A percentile compares a stretch with the other conserved stretches of the same genome.
These are phyloP conservation scores for Helicorthomorpha holstii DNA, from an alignment of 1,140 invertebrate genomes.

Conservation along the genomic window DNA sequence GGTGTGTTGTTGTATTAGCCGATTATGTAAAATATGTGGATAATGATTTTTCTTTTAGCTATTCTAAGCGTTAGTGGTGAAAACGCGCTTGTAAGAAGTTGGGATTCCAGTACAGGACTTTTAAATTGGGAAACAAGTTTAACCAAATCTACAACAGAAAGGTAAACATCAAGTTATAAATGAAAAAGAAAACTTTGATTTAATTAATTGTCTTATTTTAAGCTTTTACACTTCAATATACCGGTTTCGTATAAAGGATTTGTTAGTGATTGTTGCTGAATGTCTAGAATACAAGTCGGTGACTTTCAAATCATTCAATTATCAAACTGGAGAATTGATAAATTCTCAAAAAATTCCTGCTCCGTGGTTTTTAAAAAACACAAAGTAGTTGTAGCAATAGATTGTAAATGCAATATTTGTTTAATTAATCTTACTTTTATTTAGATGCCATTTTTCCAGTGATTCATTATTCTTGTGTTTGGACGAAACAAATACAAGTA, in stretches of 20 bases:
- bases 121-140: constrained; percentile 3
- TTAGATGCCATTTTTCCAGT: neutral
- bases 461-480: too few relatives aligned
- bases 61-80: neutral
- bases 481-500: too few relatives aligned
- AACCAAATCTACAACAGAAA: too few relatives aligned
- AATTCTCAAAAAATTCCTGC: neutral
- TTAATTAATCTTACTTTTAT: neutral
- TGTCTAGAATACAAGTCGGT: neutral
- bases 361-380: neutral
- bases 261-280: neutral
- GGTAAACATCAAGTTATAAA: too few relatives aligned
- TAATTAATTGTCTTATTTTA: too few relatives aligned
- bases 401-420: neutral
- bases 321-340: neutral
- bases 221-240: neutral
- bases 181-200: too few relatives aligned
- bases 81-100: neutral
- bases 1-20: neutral
- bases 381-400: neutral
- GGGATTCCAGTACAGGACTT: neutral
- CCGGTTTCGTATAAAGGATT: neutral
- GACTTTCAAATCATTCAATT: neutral
- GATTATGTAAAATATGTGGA: neutral
- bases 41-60: neutral